Evolutionary conservation across 2,113 vertebrate genomes (phyloP), one percentile per base, ranked within the genome.

Genomic region (Equus quagga): DNA sequence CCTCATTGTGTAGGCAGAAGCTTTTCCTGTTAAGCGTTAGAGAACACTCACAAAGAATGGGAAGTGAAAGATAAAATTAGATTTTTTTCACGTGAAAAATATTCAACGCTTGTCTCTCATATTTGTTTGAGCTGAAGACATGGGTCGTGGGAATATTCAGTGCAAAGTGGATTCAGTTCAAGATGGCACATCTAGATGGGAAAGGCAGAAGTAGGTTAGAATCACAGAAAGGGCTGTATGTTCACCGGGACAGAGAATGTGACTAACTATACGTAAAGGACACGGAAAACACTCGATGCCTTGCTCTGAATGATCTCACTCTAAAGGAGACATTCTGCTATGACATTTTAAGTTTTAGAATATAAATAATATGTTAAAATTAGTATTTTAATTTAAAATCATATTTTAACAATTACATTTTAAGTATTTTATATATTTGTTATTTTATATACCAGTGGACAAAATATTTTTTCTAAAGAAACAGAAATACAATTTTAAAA

Each of bases 371-470:
- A 41, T 69, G 17, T n/a, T 80, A 24, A 86, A 81, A 75, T 60
- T 78, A 75, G 1, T 23, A 64, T 69, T 70, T 95, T 72, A 89
- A 80, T 65, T 80, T 92, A 79, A 95, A 95, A 94, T 90, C 24
- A 54, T 75, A 62, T 80, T 93, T 80, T 60, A 44, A 86, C 36
- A 75, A 36, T 64, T 60, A 51, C 2, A 65, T 36, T 79, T 82
- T 72, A 62, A 95, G 65, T 2, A 41, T 46, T 78, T 73, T 92
- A 56, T 85, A 0, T 36, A 51, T 78, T 90, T 69, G 13, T 72
- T 80, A 73, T 58, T 94, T 85, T 80, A 64, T 17, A 69, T 93
- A 17, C 13, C 19, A 75, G 2, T 24, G 1, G 10, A 18, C 54
- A 76, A 64, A 75, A 23, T 81, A 36, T 36, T 96, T 83, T 65